These are phyloP conservation scores for Drosophila rhopaloa DNA, from an alignment of 1,140 invertebrate genomes.

Conservation along the genomic window DNA sequence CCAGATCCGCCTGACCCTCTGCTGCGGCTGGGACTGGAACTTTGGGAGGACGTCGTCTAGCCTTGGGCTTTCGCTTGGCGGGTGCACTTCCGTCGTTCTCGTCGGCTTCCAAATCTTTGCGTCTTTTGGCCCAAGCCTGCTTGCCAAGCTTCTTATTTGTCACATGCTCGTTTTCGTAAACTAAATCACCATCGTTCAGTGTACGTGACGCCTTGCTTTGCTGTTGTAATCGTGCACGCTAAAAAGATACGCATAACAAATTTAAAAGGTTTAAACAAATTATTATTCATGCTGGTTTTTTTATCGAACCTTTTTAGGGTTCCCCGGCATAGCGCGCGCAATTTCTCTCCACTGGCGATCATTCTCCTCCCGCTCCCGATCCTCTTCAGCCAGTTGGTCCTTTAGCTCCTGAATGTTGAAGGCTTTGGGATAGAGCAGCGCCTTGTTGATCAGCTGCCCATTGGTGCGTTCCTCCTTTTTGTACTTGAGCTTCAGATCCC, in stretches of 20 bases:
- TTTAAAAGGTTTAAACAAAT: too few species aligned
- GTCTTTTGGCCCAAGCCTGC: constrained; percentile 49
- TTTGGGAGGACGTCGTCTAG: not conserved
- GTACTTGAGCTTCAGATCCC: constrained; percentile 91
- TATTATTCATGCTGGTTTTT: not conserved
- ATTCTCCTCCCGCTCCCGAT: constrained; percentile 68
- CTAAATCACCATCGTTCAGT: constrained; percentile 59
- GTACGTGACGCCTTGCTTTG: constrained; percentile 56
- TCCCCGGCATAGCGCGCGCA: constrained; percentile 27
- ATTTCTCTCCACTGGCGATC: constrained; percentile 66
- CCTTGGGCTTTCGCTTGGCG: constrained; percentile 24
- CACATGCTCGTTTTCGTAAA: constrained; percentile 75
- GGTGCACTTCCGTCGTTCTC: constrained; percentile 15
- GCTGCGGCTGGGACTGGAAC: not conserved
- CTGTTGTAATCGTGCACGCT: constrained; percentile 44
- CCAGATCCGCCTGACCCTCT: not conserved
- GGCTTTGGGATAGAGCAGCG: constrained; percentile 84
- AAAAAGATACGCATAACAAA: not conserved
- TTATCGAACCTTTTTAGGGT: constrained; percentile 55
- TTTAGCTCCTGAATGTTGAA: constrained; percentile 85
- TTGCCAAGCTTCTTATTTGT: constrained; percentile 61
- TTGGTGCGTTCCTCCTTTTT: constrained; percentile 86
- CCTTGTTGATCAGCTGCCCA: constrained; percentile 84
- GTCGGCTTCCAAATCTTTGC: constrained; percentile 21
- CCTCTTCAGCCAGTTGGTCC: constrained; percentile 83